Base-by-base conservation (phyloP, 2,888 invertebrate species). In the Tetragonisca angustula region DNA sequence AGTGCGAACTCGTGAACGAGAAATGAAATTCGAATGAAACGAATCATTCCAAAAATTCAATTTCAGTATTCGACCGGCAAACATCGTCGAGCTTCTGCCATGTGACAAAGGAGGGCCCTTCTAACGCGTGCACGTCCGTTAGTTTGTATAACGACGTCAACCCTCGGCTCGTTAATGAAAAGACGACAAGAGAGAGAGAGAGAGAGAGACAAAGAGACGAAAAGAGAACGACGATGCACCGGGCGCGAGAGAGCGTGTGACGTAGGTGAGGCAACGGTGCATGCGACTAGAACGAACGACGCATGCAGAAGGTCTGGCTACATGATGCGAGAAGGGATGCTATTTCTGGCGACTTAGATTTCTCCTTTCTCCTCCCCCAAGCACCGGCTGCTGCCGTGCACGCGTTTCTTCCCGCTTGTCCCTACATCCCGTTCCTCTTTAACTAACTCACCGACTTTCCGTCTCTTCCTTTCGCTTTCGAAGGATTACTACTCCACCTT, bases 341-440 rank as follows among this genome's bases (percentile, higher is more conserved):
- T 92, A 92, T 92, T 92, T 92, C 91, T 91, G 92, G 90, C 88
- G 81, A 87, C 91, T 89, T 88, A 86, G 85, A 87, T 85, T 90
- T 90, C 87, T 83, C 87, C 81, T 81, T 84, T 75, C 89, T 83
- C 87, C 87, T 80, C 87, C 80, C 81, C 27, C 61, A 65, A 52
- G 62, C 21, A 59, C 24, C 54, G 75, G 72, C 78, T 76, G 72
- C 78, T 76, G 32, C 67, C 54, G 75, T 59, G 56, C 84, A 67
- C 73, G 75, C 73, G 75, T 76, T 80, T 79, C 84, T 72, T 84
- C 43, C 68, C 69, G 36, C 75, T 15, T 65, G 17, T 70, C 80
- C 54, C 71, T 78, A 43, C 82, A 65, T 78, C 83, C 64, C 70
- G 69, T 62, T 65, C 69, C 70, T 76, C 78, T 74, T 62, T 9